Evolutionary conservation across 2,797 vertebrate genomes (phyloP).

Genomic region (Schizopygopsis malacanthus): DNA sequence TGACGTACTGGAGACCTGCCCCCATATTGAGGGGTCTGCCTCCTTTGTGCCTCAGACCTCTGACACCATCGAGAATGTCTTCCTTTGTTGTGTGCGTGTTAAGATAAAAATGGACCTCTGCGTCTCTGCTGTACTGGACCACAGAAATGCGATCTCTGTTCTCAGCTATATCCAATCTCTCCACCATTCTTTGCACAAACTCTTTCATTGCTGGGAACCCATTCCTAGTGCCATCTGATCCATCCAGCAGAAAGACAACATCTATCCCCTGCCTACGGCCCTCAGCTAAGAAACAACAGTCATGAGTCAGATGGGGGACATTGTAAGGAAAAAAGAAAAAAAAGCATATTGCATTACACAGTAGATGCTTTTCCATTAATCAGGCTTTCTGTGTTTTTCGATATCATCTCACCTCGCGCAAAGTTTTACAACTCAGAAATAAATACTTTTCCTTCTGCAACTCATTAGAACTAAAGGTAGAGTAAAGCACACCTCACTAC

Average conservation of each 20-base stretch:
- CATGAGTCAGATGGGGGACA: too few species aligned
- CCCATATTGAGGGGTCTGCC: slow-evolving; percentile 70
- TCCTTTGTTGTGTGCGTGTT: slow-evolving; percentile 31
- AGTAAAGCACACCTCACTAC: too few species aligned
- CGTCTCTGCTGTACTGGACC: neutral
- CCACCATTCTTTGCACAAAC: slow-evolving; percentile 79
- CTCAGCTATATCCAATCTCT: slow-evolving; percentile 76
- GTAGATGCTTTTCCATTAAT: too few species aligned
- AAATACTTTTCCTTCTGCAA: too few species aligned
- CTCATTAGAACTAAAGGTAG: too few species aligned
- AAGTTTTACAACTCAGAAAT: too few species aligned
- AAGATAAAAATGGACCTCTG: too few species aligned
- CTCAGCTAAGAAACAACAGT: slow-evolving; percentile 31
- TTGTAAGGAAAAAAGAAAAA: too few species aligned
- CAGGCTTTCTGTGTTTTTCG: too few species aligned
- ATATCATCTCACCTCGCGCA: too few species aligned
- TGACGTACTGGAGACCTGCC: slow-evolving; percentile 62
- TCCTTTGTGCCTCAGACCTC: slow-evolving; percentile 64
- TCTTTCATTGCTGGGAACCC: slow-evolving; percentile 75
- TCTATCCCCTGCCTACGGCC: slow-evolving; percentile 65
- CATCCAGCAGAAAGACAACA: slow-evolving; percentile 87
- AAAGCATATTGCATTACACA: too few species aligned
- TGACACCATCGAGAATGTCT: slow-evolving; percentile 56
- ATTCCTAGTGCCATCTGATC: slow-evolving; percentile 77
- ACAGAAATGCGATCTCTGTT: slow-evolving; percentile 75